phyloP scores from a whole-genome alignment of 2,888 invertebrate species.

The Cartodere bifasciata region DNA sequence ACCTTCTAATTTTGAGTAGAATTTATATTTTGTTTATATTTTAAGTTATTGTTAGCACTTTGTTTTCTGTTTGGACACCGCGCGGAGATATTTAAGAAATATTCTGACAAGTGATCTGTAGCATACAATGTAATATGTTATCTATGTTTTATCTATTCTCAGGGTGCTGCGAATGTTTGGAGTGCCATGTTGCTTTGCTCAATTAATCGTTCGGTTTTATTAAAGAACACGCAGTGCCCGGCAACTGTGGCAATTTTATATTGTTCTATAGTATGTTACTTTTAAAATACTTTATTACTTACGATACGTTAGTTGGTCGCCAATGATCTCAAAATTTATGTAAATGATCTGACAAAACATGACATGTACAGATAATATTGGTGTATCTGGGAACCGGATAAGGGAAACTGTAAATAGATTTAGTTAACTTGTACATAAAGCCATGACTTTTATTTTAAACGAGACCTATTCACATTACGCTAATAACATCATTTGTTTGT shows the following conservation, averaged over 20 bases:
- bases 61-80: slow-evolving; percentile 23
- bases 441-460: too few species aligned
- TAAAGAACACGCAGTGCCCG: not conserved
- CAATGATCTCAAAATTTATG: slow-evolving; percentile 32
- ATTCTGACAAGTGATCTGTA: slow-evolving; percentile 29
- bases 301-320: slow-evolving; percentile 20
- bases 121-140: slow-evolving; percentile 25
- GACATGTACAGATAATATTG: slow-evolving; percentile 21
- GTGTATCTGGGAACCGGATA: slow-evolving; percentile 18
- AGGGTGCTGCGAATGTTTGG: not conserved
- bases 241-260: not conserved
- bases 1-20: slow-evolving; percentile 31
- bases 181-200: slow-evolving; percentile 4
- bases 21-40: slow-evolving; percentile 28
- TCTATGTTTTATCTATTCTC: slow-evolving; percentile 10
- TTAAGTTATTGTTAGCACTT: slow-evolving; percentile 31
- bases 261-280: slow-evolving; percentile 2
- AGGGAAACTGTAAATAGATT: slow-evolving; percentile 28
- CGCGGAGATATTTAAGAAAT: slow-evolving; percentile 29
- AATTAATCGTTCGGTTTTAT: slow-evolving; percentile 1
- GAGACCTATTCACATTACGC: too few species aligned
- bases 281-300: slow-evolving; percentile 10
- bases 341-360: slow-evolving; percentile 23
- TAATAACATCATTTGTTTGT: slow-evolving; percentile 21
- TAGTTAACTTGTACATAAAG: slow-evolving; percentile 27